Percentiles rank a stretch among this genome's conserved stretches.
These are phyloP conservation scores for Euzetes globulus DNA, from an alignment of 2,888 invertebrate species.

Conservation along the genomic window DNA sequence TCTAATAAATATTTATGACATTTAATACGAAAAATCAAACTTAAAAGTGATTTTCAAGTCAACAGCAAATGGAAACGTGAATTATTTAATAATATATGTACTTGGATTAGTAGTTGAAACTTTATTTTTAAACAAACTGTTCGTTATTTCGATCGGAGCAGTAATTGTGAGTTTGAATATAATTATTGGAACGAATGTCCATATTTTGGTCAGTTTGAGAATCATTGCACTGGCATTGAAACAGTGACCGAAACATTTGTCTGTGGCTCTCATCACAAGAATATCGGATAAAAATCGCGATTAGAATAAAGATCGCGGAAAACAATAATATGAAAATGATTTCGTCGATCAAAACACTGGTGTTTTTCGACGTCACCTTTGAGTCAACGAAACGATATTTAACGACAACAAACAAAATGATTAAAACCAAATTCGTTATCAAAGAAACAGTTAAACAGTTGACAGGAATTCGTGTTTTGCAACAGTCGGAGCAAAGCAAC, in stretches of 20 bases:
- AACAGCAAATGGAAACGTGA: too few species aligned
- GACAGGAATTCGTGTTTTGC: not conserved
- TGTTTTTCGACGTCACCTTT: not conserved
- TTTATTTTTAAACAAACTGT: slow-evolving; percentile 6
- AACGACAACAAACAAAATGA: slow-evolving; percentile 23
- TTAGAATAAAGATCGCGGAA: not conserved
- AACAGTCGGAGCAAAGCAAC: slow-evolving; percentile 32
- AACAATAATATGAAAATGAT: slow-evolving; percentile 1
- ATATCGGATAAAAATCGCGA: not conserved
- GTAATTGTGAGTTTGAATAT: not conserved
- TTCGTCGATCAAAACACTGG: slow-evolving; percentile 17
- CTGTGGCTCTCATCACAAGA: not conserved
- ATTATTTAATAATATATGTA: not conserved
- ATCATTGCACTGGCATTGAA: not conserved
- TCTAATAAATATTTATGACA: too few species aligned
- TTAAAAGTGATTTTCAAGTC: too few species aligned
- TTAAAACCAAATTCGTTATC: slow-evolving; percentile 18
- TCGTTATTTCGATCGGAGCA: not conserved
- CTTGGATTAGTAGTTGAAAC: not conserved
- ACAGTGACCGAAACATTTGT: not conserved
- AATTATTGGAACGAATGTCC: not conserved
- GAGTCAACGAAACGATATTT: slow-evolving; percentile 20
- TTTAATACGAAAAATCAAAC: too few species aligned
- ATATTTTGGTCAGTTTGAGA: not conserved
- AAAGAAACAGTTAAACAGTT: slow-evolving; percentile 31